phyloP scores from a whole-genome alignment of 2,797 vertebrate genomes.

The Lutjanus argentimaculatus region DNA sequence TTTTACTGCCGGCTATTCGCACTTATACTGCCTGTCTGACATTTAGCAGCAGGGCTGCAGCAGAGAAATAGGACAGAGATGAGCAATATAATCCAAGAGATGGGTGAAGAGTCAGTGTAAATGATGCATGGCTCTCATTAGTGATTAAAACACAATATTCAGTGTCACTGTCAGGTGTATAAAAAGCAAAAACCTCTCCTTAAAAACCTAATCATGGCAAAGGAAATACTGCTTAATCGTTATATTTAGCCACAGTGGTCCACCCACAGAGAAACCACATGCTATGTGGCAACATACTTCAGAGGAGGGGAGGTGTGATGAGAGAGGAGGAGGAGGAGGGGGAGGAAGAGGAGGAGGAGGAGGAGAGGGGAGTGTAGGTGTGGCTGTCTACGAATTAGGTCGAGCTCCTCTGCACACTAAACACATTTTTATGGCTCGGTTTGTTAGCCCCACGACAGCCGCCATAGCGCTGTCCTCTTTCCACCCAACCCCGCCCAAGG shows the following conservation, averaged over 20 bases:
- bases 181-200: slow-evolving; percentile 20
- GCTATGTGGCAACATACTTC: slow-evolving; percentile 52
- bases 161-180: background rate
- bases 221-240: slow-evolving; percentile 19
- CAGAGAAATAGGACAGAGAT: background rate
- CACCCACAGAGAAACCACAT: slow-evolving; percentile 65
- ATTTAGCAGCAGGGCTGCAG: slow-evolving; percentile 36
- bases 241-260: slow-evolving; percentile 59
- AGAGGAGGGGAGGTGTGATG: slow-evolving; percentile 41
- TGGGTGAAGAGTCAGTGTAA: background rate
- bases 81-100: too few relatives aligned
- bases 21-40: slow-evolving; percentile 25
- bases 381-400: slow-evolving; percentile 77
- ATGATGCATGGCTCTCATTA: background rate
- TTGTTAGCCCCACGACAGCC: background rate
- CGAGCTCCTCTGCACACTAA: slow-evolving; percentile 53
- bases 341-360: background rate
- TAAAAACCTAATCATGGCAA: slow-evolving; percentile 16
- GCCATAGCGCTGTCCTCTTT: background rate
- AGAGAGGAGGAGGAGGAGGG: slow-evolving; percentile 22
- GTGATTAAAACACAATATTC: background rate
- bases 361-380: slow-evolving; percentile 64
- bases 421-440: slow-evolving; percentile 28
- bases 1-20: slow-evolving; percentile 43
- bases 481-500: slow-evolving; percentile 41